A percentile compares a stretch with the other conserved stretches of the same genome.
phyloP scores from a whole-genome alignment of 1,140 invertebrate species.

The Bombus pyrosoma region DNA sequence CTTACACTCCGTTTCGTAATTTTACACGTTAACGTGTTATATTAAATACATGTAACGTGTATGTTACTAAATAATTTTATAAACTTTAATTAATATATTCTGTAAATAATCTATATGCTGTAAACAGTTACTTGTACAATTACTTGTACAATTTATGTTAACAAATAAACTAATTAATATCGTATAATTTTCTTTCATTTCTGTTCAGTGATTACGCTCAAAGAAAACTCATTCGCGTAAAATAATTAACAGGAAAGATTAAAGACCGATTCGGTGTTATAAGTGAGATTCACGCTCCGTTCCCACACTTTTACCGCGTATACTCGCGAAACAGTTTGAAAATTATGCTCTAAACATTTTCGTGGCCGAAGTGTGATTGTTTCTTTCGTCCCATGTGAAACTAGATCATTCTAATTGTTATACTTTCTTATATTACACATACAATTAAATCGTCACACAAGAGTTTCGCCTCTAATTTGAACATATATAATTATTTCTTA shows the following conservation, averaged over 20 bases:
- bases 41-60: neutral
- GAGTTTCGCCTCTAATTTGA: neutral
- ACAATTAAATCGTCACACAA: neutral
- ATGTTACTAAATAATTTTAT: neutral
- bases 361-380: neutral
- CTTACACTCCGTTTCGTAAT: conserved; percentile 1
- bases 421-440: neutral
- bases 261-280: neutral
- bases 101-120: neutral
- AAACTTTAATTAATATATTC: conserved; percentile 3
- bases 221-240: neutral
- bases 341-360: neutral
- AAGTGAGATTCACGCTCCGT: neutral
- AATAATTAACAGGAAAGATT: neutral
- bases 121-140: neutral
- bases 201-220: neutral
- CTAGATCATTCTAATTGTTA: neutral
- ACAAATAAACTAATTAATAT: conserved; percentile 27
- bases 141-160: conserved; percentile 32
- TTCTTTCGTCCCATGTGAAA: neutral
- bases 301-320: neutral
- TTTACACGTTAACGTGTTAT: neutral
- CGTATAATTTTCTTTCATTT: neutral
- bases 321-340: neutral
- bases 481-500: neutral